These are phyloP conservation scores for Chrysogorgia sp. DNA, from an alignment of 92 coral and sea anemone species.

Conservation along the genomic window DNA sequence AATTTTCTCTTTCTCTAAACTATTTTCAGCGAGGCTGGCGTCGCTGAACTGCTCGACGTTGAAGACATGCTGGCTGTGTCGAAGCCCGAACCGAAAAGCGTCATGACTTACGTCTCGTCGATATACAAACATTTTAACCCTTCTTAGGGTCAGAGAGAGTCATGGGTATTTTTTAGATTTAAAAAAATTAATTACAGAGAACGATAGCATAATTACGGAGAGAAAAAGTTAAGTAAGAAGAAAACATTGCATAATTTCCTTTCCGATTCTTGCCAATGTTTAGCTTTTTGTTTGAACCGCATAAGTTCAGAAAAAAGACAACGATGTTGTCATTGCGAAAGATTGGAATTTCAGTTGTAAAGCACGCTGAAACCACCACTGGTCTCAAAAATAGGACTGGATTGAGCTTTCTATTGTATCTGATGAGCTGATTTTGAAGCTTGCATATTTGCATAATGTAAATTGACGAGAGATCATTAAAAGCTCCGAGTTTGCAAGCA, in stretches of 20 bases:
- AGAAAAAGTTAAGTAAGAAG: neutral
- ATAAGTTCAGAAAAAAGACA: no score
- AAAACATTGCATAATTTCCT: neutral
- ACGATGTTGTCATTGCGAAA: no score
- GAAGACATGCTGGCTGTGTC: constrained; percentile 79
- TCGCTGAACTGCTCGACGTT: constrained; percentile 83
- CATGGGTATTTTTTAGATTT: neutral
- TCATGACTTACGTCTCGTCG: constrained; percentile 88
- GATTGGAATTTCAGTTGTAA: no score
- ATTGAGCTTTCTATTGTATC: no score
- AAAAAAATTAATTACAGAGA: neutral
- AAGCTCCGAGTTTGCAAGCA: no score
- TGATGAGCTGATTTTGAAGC: no score
- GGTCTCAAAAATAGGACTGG: no score
- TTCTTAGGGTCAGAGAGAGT: neutral
- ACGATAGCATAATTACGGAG: neutral
- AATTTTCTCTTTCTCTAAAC: neutral
- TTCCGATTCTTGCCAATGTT: no score
- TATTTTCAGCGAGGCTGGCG: constrained; percentile 80
- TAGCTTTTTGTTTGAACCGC: no score
- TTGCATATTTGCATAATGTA: no score
- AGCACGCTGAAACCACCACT: no score
- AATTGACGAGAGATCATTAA: no score
- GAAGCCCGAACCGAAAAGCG: constrained; percentile 87
- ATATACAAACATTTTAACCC: constrained; percentile 78